Base-by-base conservation (phyloP, 2,888 invertebrate species). In the Drosophila eohydei region DNA sequence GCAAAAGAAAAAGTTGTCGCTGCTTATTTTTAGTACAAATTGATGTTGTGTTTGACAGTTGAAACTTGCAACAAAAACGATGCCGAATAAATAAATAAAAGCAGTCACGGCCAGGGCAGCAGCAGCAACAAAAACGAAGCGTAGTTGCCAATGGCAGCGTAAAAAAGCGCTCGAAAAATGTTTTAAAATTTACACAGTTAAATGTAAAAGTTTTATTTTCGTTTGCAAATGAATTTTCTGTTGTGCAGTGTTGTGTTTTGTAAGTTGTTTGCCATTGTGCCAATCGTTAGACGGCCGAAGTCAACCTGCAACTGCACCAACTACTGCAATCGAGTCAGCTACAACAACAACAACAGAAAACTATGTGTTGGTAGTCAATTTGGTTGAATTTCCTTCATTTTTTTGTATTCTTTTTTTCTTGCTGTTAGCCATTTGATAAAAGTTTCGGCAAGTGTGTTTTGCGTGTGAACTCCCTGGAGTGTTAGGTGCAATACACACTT, bases 11-110 rank as follows among this genome's bases (percentile, higher is more conserved):
- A 89, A 84, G 79, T 89, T 87, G 59, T 66, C 62, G 71, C 69
- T 87, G 88, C 76, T 89, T 88, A 85, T 88, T 90, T 88, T 83
- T 85, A 85, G 71, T 80, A 82, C 86, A 90, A 90, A 90, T 90
- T 88, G 90, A 90, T 88, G 88, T 90, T 90, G 90, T 90, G 86
- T 86, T 90, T 89, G 88, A 80, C 84, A 83, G 83, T 81, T 79
- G 70, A 78, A 83, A 83, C 82, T 80, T 75, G 69, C 74, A 75
- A 83, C 82, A 79, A 75, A 78, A 79, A 69, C 71, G 60, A 81
- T 51, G 56, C 50, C 71, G 74, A 83, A 89, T 78, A 85, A 89
- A 88, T 72, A 85, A 89, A 77, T 70, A 78, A 80, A 80, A 71
- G 63, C 74, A 78, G 68, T 79, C 70, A 77, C 75, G 62, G 57